A percentile compares a stretch with the other conserved stretches of the same genome.
These are phyloP conservation scores for Lytechinus variegatus DNA, from an alignment of 35 echinoderm and acorn worm genomes.

Conservation along the genomic window DNA sequence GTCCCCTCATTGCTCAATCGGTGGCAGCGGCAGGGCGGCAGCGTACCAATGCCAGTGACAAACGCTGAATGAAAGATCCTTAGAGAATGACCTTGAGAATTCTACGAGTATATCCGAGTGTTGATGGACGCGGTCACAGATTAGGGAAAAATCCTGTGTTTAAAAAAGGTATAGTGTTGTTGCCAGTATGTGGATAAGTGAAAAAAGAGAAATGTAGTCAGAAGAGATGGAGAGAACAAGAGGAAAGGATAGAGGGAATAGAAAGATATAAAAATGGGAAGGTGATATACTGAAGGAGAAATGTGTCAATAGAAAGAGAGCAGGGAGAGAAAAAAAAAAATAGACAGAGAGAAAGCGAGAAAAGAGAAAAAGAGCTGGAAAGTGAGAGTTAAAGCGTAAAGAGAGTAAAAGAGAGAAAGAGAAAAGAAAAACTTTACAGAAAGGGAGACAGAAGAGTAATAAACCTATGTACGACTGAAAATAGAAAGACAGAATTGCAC, in stretches of 20 bases:
- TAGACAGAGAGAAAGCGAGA: background rate
- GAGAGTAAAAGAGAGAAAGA: background rate
- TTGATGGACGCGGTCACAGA: constrained; percentile 4
- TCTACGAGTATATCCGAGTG: background rate
- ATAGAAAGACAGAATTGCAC: too few relatives aligned
- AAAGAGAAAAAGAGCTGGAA: background rate
- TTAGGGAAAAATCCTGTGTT: constrained; percentile 18
- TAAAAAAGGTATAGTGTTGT: background rate
- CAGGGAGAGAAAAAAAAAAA: too few relatives aligned
- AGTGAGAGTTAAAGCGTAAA: background rate
- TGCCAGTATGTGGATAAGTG: background rate
- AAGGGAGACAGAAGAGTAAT: background rate
- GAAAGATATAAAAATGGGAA: too few relatives aligned
- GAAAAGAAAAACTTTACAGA: background rate
- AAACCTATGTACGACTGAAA: too few relatives aligned
- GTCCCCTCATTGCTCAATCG: background rate
- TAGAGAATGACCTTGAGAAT: constrained; percentile 11
- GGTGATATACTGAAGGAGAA: too few relatives aligned
- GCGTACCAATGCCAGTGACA: background rate
- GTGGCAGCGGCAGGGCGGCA: background rate
- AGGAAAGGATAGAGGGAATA: too few relatives aligned
- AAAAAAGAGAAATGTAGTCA: background rate
- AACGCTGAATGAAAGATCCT: background rate
- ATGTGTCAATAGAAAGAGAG: too few relatives aligned
- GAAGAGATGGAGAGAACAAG: too few relatives aligned